phyloP scores from a whole-genome alignment of 2,888 invertebrate genomes.

The Cephus runcator region DNA sequence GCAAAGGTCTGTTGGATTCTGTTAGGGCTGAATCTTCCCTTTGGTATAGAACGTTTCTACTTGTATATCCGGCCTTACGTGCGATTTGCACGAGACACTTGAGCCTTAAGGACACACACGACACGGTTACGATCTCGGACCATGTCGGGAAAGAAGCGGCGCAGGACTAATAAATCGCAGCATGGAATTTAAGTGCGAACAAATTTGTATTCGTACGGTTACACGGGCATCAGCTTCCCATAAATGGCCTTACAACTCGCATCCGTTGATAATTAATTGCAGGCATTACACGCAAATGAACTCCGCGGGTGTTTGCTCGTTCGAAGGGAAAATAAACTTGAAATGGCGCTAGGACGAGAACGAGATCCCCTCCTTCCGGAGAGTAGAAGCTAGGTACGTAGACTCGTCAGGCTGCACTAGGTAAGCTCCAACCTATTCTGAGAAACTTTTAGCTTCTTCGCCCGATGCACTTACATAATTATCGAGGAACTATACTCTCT shows the following conservation, averaged over 20 bases:
- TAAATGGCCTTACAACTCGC: constrained; percentile 62
- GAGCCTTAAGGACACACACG: not conserved
- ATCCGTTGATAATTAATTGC: constrained; percentile 51
- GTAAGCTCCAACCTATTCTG: not conserved
- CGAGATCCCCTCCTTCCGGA: not conserved
- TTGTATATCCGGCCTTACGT: not conserved
- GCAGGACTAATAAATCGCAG: constrained; percentile 41
- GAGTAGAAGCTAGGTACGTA: not conserved
- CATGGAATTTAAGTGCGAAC: constrained; percentile 62
- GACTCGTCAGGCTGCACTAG: not conserved
- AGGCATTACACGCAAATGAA: constrained; percentile 53
- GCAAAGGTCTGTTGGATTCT: not conserved
- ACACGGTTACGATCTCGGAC: not conserved
- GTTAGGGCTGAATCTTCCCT: not conserved
- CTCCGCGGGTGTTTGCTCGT: constrained; percentile 25
- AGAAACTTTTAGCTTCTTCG: not conserved
- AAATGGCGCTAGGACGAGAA: not conserved
- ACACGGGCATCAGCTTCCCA: constrained; percentile 56
- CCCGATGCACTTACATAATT: not conserved
- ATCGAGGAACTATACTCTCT: not conserved
- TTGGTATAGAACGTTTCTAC: not conserved
- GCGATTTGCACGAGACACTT: not conserved
- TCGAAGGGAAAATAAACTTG: constrained; percentile 25
- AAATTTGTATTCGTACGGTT: constrained; percentile 61
- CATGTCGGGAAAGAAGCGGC: not conserved